phyloP scores from a whole-genome alignment of 1,140 invertebrate genomes.

The Drosophila lacertosa region DNA sequence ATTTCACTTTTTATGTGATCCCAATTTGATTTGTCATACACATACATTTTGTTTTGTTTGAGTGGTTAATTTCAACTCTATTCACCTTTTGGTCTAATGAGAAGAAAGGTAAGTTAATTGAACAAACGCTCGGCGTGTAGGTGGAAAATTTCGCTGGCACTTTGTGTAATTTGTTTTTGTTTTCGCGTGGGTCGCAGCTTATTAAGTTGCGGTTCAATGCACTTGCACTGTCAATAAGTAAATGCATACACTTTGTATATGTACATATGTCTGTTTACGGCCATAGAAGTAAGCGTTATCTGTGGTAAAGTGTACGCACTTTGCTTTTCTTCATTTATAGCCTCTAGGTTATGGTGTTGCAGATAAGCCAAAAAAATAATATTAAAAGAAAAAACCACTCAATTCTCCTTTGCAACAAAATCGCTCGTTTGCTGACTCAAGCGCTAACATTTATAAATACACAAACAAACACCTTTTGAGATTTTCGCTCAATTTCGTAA shows the following conservation, averaged over 20 bases:
- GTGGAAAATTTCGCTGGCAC: constrained; percentile 36
- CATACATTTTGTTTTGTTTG: neutral
- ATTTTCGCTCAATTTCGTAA: neutral
- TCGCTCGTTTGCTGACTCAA: constrained; percentile 3
- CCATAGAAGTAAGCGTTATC: constrained; percentile 32
- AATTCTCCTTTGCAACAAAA: neutral
- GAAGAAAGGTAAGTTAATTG: constrained; percentile 39
- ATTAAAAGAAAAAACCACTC: constrained; percentile 7
- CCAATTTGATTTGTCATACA: constrained; percentile 43
- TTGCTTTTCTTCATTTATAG: constrained; percentile 28
- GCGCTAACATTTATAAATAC: neutral
- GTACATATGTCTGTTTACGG: neutral
- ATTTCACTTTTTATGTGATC: constrained; percentile 61
- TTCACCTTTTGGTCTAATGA: constrained; percentile 20
- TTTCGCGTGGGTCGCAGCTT: constrained; percentile 26
- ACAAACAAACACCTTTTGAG: neutral
- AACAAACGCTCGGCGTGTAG: constrained; percentile 19
- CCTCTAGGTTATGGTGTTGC: neutral
- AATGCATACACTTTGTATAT: no score
- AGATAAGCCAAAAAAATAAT: constrained; percentile 20
- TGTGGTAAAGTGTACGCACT: constrained; percentile 14
- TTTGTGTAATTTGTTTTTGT: constrained; percentile 13
- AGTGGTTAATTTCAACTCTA: constrained; percentile 7
- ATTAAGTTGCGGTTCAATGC: constrained; percentile 37
- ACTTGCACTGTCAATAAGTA: constrained; percentile 20